Conservation (phyloP, 2,113 vertebrate species). For the Clarias magur region DNA sequence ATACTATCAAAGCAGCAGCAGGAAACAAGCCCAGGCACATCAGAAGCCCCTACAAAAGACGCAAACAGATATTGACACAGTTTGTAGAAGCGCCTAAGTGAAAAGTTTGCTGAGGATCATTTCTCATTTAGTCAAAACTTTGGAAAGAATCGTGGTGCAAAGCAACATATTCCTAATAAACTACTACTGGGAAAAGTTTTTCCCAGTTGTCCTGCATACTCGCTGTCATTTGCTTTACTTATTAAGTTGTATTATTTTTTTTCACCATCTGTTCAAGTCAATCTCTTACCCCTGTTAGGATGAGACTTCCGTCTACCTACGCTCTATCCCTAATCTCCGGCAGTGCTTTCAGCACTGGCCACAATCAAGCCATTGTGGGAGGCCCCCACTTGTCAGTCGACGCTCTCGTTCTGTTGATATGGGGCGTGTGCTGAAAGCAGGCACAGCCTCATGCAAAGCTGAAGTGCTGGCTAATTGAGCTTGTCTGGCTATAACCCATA, state of each 20-base stretch:
- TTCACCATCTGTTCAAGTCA: slow-evolving; percentile 35
- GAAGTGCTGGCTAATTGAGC: slow-evolving; percentile 75
- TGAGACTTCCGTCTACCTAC: slow-evolving; percentile 12
- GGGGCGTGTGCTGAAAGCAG: slow-evolving; percentile 65
- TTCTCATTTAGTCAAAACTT: slow-evolving; percentile 11
- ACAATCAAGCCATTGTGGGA: slow-evolving; percentile 71
- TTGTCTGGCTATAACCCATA: slow-evolving; percentile 69
- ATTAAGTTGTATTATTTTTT: background rate
- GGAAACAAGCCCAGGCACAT: slow-evolving; percentile 47
- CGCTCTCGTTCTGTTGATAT: slow-evolving; percentile 70
- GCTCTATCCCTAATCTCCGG: slow-evolving; percentile 47
- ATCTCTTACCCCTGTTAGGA: slow-evolving; percentile 22
- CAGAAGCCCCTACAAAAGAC: slow-evolving; percentile 11
- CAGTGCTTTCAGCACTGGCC: slow-evolving; percentile 52
- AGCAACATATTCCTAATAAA: background rate
- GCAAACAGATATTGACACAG: slow-evolving; percentile 44
- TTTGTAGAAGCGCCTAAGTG: slow-evolving; percentile 26
- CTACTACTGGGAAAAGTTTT: background rate
- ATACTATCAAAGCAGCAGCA: slow-evolving; percentile 51
- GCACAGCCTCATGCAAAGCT: slow-evolving; percentile 59
- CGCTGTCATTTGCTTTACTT: background rate
- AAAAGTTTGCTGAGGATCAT: slow-evolving; percentile 35
- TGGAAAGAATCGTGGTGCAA: background rate
- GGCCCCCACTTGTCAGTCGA: slow-evolving; percentile 65
- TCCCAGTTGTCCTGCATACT: background rate